These are phyloP conservation scores for Agrypnia vestita DNA, from an alignment of 1,140 invertebrate genomes.

Conservation along the genomic window DNA sequence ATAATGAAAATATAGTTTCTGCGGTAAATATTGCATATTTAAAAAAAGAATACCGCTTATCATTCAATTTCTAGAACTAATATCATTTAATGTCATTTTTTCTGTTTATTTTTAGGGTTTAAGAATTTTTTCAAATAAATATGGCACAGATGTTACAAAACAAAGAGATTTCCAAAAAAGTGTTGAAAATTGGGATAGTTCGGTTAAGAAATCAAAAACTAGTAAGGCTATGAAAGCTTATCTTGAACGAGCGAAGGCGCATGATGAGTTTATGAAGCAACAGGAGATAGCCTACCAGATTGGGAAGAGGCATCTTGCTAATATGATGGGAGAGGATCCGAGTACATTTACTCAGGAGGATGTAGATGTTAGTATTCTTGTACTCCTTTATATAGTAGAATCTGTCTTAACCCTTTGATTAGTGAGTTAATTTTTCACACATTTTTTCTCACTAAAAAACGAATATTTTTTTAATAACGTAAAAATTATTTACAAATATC, in stretches of 20 bases:
- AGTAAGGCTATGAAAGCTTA: conserved; percentile 93
- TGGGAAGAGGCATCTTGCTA: conserved; percentile 95
- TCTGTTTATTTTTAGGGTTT: conserved; percentile 22
- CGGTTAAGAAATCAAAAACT: conserved; percentile 75
- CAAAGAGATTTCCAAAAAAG: conserved; percentile 48
- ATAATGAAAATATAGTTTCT: conserved; percentile 3
- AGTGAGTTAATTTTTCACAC: neutral
- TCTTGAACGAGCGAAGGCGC: conserved; percentile 84
- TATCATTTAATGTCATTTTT: conserved; percentile 3
- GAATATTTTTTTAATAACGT: neutral
- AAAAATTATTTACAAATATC: no score
- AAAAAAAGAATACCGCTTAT: neutral
- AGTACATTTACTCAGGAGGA: conserved; percentile 91
- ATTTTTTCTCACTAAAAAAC: neutral
- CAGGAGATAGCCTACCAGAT: conserved; percentile 89
- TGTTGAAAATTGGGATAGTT: conserved; percentile 51
- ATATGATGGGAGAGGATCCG: conserved; percentile 97
- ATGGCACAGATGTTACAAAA: conserved; percentile 45
- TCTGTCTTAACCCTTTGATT: no score
- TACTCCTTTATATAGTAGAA: neutral
- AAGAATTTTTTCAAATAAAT: neutral
- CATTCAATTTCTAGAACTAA: neutral
- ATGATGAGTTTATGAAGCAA: conserved; percentile 90
- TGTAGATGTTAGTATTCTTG: conserved; percentile 81
- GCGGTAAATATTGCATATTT: neutral